Evolutionary conservation across 2,888 invertebrate genomes (phyloP), one percentile per base, ranked within the genome.

Genomic region (Hyposoter dolosus): DNA sequence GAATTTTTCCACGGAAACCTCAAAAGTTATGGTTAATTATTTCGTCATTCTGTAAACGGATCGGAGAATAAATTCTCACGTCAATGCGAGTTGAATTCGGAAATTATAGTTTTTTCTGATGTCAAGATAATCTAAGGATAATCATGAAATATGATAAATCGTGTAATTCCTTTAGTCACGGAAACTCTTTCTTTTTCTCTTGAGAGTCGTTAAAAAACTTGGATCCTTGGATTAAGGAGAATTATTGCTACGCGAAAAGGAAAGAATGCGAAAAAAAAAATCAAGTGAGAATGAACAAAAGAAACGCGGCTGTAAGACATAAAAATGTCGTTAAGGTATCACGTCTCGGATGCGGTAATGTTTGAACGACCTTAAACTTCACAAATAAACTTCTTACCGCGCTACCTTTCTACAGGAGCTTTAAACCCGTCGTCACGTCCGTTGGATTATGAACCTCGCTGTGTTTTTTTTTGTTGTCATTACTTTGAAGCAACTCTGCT

Each of bases 351-450:
- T 65, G 47, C 47, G 65, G 65, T 45, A 10, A 47, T 50, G 47
- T 47, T 76, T 65, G 47, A 76, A 47, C 32, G 65, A 65, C 35
- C 76, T 50, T 65, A 50, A 76, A 76, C 76, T 76, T 65, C 47
- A 50, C 65, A 19, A 45, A 19, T 32, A 65, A 47, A 47, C 12
- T 35, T 43, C 60, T 60, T 43, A 28, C 45, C 17, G 9, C 17
- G 65, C 47, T 43, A 35, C 47, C 63, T 12, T 65, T 45, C 65
- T 50, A 65, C 47, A n/a, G 19, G 10, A 7, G 19, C 74, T 60
- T 35, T 17, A 60, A 50, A 6, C 32, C 35, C 47, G 35, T 50
- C 19, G 35, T 74, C 74, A 56, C 74, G 23, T 60, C 23, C 56
- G 43, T 43, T 17, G 74, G 40, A 60, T 74, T 74, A 43, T 60